Base-by-base conservation (phyloP, 1,140 invertebrate genomes). In the Chironomus tepperi region DNA sequence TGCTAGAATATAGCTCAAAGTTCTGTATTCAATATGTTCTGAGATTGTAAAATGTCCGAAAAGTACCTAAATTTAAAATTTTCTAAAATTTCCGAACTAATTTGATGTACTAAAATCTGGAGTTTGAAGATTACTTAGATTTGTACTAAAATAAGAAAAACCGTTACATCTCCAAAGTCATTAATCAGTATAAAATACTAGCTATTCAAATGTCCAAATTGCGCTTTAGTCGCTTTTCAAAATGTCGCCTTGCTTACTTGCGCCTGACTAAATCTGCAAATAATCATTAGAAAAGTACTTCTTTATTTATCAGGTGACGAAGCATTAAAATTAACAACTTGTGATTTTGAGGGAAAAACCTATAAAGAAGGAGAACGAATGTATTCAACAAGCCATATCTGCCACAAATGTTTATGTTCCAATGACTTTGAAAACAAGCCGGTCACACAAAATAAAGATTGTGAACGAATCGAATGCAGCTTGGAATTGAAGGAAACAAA, bases 331-430 rank as follows among this genome's bases (percentile, higher is more conserved):
- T 77, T 85, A 21, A 79, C 80, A 21, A 84, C 78, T 0, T 87
- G 86, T 75, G 81, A 82, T 65, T 81, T 83, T 3, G 83, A 84
- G 57, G 83, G 83, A 1, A 80, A 83, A 75, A 80, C 79, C 2
- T 86, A 86, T 76, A 79, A 78, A 57, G 83, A 85, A 75, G 85
- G 85, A 0, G 80, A 86, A 77, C 77, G 76, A 0, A 85, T 86
- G 77, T 81, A 85, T 74, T 84, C 84, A 0, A 79, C 80, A 24
- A 80, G 83, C 57, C 81, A 84, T 43, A 83, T 82, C 0, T 81
- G 82, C 43, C 83, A 84, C 76, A 79, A 77, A 0, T 87, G 86
- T 76, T 77, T 85, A 10, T 87, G 86, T 67, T 82, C 81, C 0
- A 77, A 80, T 2, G 77, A 83, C 19, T 84, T 81, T 79, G 79